Percentiles rank a stretch among this genome's conserved stretches.
phyloP scores from a whole-genome alignment of 2,797 vertebrate genomes.

The Falco concolor region DNA sequence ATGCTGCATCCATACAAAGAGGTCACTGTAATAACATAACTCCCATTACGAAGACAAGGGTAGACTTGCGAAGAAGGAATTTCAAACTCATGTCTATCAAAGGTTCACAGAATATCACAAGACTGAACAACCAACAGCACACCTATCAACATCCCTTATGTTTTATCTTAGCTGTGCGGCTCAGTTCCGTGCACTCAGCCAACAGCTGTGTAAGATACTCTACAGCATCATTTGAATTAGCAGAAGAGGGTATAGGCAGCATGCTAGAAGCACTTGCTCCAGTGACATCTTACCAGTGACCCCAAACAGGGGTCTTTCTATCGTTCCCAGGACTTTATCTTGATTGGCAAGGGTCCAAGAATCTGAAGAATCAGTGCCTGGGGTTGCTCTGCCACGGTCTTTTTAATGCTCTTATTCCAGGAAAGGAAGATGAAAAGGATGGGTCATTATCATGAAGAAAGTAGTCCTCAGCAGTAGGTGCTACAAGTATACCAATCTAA shows the following conservation, averaged over 20 bases:
- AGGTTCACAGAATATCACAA: not conserved
- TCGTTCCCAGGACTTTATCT: not conserved
- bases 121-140: not conserved
- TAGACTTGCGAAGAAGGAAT: not conserved
- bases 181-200: not conserved
- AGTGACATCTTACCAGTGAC: not conserved
- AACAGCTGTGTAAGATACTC: not conserved
- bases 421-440: not conserved
- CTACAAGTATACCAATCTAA: too few species aligned
- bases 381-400: not conserved
- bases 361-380: not conserved
- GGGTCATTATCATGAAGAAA: not conserved
- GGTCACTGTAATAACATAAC: not conserved
- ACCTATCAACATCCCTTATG: not conserved
- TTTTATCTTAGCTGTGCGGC: not conserved
- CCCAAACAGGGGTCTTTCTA: fast-evolving
- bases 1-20: not conserved
- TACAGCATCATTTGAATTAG: not conserved
- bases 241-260: not conserved
- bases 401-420: not conserved
- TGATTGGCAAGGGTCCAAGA: not conserved
- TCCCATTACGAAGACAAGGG: not conserved
- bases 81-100: not conserved
- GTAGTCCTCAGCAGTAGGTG: not conserved
- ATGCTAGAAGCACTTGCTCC: not conserved